Evolutionary conservation across 2,113 vertebrate species (phyloP).

Genomic region (Pseudonaja textilis): DNA sequence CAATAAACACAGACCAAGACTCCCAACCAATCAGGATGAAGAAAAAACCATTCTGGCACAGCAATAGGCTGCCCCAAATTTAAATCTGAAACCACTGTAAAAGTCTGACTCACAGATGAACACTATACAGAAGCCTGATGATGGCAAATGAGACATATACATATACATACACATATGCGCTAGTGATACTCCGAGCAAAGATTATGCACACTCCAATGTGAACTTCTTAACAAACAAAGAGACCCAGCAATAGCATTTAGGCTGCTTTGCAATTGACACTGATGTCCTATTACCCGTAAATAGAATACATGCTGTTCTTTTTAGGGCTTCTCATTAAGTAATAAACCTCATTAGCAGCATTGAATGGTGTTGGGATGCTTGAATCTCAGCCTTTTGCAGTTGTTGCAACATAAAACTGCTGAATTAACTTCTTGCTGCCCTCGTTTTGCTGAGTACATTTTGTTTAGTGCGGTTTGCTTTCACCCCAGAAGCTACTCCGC

Average conservation of each 20-base stretch:
- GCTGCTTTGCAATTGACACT: background rate
- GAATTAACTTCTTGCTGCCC: background rate
- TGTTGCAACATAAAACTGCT: background rate
- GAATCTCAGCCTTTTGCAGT: slow-evolving; percentile 5
- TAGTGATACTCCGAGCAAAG: background rate
- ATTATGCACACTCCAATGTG: background rate
- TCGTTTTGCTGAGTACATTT: background rate
- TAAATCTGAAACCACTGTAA: too few species aligned
- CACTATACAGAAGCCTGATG: too few species aligned
- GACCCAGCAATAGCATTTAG: background rate
- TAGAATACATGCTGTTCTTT: background rate
- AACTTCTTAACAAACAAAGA: background rate
- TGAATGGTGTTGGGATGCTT: background rate
- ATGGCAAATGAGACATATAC: too few species aligned
- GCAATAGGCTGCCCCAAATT: too few species aligned
- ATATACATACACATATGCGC: too few species aligned
- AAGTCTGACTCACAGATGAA: too few species aligned
- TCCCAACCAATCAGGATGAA: too few species aligned
- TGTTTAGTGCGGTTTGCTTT: background rate
- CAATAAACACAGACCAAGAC: too few species aligned
- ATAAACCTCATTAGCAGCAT: slow-evolving; percentile 10
- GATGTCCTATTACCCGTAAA: background rate
- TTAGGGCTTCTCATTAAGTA: slow-evolving; percentile 1
- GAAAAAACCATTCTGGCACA: too few species aligned
- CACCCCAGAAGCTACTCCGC: background rate